Percentiles rank a stretch among this genome's conserved stretches.
Evolutionary conservation across 2,888 invertebrate genomes (phyloP).

Genomic region (Melolontha melolontha): DNA sequence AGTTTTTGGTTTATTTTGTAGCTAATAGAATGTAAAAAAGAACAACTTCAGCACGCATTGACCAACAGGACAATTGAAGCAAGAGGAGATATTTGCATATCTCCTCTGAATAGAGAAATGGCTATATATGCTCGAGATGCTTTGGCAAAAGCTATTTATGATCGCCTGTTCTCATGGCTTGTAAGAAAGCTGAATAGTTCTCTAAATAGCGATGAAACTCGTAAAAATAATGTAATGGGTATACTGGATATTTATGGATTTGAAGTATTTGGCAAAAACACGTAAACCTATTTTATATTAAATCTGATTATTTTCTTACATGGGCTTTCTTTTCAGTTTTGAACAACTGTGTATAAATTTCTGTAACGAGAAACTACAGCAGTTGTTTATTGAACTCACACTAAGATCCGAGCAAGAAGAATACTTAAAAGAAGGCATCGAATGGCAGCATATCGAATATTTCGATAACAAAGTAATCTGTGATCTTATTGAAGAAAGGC

Average conservation of each 20-base stretch:
- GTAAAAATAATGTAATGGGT: slow-evolving; percentile 81
- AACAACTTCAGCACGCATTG: slow-evolving; percentile 77
- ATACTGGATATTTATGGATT: slow-evolving; percentile 96
- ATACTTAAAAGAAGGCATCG: slow-evolving; percentile 89
- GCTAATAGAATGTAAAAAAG: slow-evolving; percentile 75
- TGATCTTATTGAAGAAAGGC: slow-evolving; percentile 90
- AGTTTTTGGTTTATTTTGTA: slow-evolving; percentile 5
- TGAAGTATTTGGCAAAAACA: slow-evolving; percentile 91
- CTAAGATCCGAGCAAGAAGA: slow-evolving; percentile 94
- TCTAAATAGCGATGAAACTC: slow-evolving; percentile 70
- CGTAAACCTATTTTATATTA: slow-evolving; percentile 66
- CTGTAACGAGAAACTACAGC: slow-evolving; percentile 95
- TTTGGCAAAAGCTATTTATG: slow-evolving; percentile 91
- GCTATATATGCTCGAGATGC: slow-evolving; percentile 91
- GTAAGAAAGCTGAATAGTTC: slow-evolving; percentile 84
- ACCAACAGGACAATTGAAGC: slow-evolving; percentile 90
- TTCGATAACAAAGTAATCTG: slow-evolving; percentile 96
- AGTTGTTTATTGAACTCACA: slow-evolving; percentile 92
- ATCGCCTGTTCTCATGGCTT: slow-evolving; percentile 91
- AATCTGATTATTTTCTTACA: slow-evolving; percentile 5
- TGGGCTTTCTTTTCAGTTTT: slow-evolving; percentile 69
- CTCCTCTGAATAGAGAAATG: slow-evolving; percentile 83
- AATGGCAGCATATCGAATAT: slow-evolving; percentile 89
- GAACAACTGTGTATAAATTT: slow-evolving; percentile 96
- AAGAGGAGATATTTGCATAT: slow-evolving; percentile 83